Evolutionary conservation across 2,113 vertebrate species (phyloP).

Genomic region (Aleadryas rufinucha): DNA sequence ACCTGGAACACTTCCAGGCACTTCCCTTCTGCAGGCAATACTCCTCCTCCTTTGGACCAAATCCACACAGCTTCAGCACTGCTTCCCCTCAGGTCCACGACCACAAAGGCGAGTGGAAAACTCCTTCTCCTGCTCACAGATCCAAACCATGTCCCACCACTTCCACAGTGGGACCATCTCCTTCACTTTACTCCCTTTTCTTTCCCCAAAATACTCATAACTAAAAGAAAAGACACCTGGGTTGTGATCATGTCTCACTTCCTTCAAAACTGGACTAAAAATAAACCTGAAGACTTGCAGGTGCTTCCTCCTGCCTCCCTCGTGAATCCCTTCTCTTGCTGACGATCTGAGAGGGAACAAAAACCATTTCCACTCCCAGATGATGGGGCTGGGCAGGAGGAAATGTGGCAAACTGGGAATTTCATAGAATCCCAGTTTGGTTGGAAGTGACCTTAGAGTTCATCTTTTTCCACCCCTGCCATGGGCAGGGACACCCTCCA

Average conservation of each 20-base stretch:
- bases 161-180: neutral
- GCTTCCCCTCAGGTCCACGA: fast-evolving
- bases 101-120: fast-evolving
- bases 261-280: neutral
- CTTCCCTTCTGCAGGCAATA: neutral
- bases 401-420: neutral
- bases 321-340: neutral
- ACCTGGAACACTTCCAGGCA: neutral
- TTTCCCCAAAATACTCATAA: neutral
- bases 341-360: neutral
- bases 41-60: neutral
- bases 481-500: neutral
- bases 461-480: fast-evolving
- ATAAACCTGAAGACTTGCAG: neutral
- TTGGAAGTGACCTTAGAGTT: neutral
- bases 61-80: neutral
- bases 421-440: neutral
- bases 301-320: neutral
- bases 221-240: neutral
- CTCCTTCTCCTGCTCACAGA: neutral
- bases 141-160: fast-evolving
- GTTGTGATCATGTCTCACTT: neutral
- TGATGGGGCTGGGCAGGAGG: neutral
- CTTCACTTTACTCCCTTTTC: no score
- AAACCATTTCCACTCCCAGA: neutral